These are phyloP conservation scores for Camelus bactrianus DNA, from an alignment of 2,113 vertebrate genomes.

Conservation along the genomic window DNA sequence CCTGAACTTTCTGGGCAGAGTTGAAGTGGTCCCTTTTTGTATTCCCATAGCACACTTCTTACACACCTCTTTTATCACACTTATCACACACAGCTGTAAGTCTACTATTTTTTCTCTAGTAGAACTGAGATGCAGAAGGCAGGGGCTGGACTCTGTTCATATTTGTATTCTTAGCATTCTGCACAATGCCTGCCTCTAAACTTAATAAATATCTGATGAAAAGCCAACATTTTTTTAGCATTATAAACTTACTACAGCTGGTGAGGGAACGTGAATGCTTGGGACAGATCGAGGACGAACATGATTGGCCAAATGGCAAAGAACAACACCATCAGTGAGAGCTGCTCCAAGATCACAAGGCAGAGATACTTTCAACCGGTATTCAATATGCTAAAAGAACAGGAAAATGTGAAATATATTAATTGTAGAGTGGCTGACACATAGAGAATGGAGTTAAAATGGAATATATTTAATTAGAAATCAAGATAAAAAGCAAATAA, in stretches of 20 bases:
- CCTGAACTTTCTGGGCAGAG: background rate
- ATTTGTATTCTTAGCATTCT: background rate
- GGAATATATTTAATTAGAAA: slow-evolving; percentile 26
- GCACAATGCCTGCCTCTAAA: background rate
- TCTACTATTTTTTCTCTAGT: background rate
- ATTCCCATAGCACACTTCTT: background rate
- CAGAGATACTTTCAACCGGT: slow-evolving; percentile 95
- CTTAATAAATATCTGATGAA: background rate
- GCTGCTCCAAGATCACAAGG: slow-evolving; percentile 96
- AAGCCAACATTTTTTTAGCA: background rate
- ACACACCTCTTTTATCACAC: background rate
- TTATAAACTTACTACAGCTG: slow-evolving; percentile 94
- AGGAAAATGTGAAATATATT: background rate
- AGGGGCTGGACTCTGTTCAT: background rate
- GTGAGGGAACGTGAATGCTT: slow-evolving; percentile 98
- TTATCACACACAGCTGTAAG: background rate
- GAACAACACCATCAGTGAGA: slow-evolving; percentile 96
- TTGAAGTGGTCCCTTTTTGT: background rate
- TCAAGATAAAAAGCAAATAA: slow-evolving; percentile 62
- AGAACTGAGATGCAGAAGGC: background rate
- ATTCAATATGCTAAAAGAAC: slow-evolving; percentile 92
- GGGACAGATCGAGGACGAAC: slow-evolving; percentile 97
- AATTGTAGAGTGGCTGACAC: background rate
- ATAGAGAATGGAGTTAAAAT: background rate
- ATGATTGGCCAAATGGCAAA: slow-evolving; percentile 98